A percentile compares a stretch with the other conserved stretches of the same genome.
Evolutionary conservation across 37 sponge, comb jelly and placozoan genomes (phyloP).

Genomic region (Halisarca cf. caerulea): DNA sequence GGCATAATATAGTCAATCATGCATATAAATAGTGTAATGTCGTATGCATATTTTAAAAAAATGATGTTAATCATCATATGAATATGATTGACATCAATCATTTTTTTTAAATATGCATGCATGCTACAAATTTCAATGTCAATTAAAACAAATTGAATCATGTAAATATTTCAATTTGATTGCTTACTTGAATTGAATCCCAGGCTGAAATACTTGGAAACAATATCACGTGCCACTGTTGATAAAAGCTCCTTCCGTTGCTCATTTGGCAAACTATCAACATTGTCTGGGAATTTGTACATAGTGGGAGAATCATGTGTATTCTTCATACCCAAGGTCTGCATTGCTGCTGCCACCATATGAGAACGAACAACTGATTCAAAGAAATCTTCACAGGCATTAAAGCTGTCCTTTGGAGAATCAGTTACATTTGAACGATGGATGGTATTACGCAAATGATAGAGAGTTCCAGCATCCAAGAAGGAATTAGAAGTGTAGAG

Average conservation of each 20-base stretch:
- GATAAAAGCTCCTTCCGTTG: not conserved
- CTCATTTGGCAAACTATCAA: not conserved
- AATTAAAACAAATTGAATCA: not conserved
- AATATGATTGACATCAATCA: too few relatives aligned
- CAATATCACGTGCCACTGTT: not conserved
- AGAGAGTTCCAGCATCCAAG: not conserved
- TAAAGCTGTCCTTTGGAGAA: not conserved
- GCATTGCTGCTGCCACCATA: not conserved
- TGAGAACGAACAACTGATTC: not conserved
- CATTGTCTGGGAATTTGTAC: not conserved
- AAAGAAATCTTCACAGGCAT: slow-evolving; percentile 1
- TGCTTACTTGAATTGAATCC: slow-evolving; percentile 7
- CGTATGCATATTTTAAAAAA: too few relatives aligned
- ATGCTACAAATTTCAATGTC: too few relatives aligned
- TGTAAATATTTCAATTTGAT: not conserved
- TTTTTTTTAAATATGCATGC: not conserved
- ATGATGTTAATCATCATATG: too few relatives aligned
- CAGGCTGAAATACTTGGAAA: not conserved
- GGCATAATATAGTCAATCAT: not conserved
- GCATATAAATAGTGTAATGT: not conserved
- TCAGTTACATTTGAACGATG: not conserved
- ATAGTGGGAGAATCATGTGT: not conserved
- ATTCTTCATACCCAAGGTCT: not conserved
- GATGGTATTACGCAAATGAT: not conserved
- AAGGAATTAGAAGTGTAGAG: not conserved